Evolutionary conservation across 2,888 invertebrate genomes (phyloP).

Genomic region (Diadegma fenestrale): DNA sequence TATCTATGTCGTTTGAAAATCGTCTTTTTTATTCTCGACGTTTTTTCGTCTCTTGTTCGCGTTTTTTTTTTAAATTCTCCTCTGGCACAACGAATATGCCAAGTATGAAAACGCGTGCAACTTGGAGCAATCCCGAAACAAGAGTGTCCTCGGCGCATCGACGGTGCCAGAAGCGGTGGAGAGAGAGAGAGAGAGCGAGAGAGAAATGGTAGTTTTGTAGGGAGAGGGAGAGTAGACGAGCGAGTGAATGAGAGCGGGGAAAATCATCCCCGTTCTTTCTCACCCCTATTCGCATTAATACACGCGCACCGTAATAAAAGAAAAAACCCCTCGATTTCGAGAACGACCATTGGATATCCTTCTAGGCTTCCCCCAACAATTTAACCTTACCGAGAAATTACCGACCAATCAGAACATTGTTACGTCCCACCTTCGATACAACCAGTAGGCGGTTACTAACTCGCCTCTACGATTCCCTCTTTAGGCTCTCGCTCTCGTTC

Average conservation of each 20-base stretch:
- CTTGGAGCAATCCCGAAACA: constrained; percentile 82
- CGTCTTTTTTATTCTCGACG: background rate
- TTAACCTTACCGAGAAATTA: constrained; percentile 69
- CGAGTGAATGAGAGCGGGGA: constrained; percentile 49
- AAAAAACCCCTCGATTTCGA: constrained; percentile 75
- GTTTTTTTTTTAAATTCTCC: background rate
- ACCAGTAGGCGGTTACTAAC: constrained; percentile 74
- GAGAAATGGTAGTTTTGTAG: constrained; percentile 68
- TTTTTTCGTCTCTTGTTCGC: constrained; percentile 7
- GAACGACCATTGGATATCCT: constrained; percentile 74
- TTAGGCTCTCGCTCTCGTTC: constrained; percentile 62
- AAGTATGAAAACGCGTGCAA: constrained; percentile 77
- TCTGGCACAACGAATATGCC: constrained; percentile 44
- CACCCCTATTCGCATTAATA: constrained; percentile 79
- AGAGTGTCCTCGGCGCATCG: constrained; percentile 81
- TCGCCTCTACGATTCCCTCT: constrained; percentile 58
- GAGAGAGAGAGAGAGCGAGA: constrained; percentile 48
- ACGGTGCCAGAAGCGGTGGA: constrained; percentile 70
- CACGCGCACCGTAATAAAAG: constrained; percentile 37
- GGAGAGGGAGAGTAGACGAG: constrained; percentile 71
- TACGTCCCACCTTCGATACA: constrained; percentile 76
- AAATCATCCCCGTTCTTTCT: constrained; percentile 66
- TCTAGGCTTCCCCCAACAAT: constrained; percentile 74
- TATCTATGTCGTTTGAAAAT: background rate
- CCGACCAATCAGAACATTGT: constrained; percentile 76